Conservation (phyloP, 2,888 invertebrate species). For the Cecidostiba fungosa region DNA sequence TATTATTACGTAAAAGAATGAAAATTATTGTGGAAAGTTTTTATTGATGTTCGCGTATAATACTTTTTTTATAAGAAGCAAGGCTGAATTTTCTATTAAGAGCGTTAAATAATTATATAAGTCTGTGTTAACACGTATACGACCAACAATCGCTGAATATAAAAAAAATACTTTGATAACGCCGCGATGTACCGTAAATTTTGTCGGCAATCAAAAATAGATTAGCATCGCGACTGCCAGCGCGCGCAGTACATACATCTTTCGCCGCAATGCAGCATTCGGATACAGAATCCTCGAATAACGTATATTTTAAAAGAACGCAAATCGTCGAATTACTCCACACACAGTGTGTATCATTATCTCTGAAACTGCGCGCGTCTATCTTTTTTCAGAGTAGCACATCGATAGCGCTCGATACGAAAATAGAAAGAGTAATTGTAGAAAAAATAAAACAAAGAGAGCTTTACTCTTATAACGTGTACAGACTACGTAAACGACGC, state of each 20-base stretch:
- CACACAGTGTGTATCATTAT: neutral
- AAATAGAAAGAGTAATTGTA: neutral
- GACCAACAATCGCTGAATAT: neutral
- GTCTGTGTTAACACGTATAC: too few relatives aligned
- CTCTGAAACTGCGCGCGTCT: too few relatives aligned
- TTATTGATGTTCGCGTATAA: too few relatives aligned
- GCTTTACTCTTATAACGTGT: neutral
- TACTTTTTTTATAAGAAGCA: too few relatives aligned
- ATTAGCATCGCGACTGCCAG: neutral
- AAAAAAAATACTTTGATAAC: neutral
- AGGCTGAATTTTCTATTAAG: too few relatives aligned
- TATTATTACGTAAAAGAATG: too few relatives aligned
- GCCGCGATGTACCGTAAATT: neutral
- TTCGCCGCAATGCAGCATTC: slow-evolving; percentile 16
- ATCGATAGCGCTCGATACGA: neutral
- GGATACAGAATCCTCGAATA: neutral
- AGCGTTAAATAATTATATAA: neutral
- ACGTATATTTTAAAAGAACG: neutral
- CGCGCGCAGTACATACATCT: neutral
- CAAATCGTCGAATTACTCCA: neutral
- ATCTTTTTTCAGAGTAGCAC: too few relatives aligned
- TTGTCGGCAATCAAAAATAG: neutral
- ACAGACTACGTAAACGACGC: slow-evolving; percentile 20
- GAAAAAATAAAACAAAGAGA: neutral
- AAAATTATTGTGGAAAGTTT: too few relatives aligned